A percentile compares a stretch with the other conserved stretches of the same genome.
Conservation (phyloP, 2,888 invertebrate species). For the Hydriomena furcata region DNA sequence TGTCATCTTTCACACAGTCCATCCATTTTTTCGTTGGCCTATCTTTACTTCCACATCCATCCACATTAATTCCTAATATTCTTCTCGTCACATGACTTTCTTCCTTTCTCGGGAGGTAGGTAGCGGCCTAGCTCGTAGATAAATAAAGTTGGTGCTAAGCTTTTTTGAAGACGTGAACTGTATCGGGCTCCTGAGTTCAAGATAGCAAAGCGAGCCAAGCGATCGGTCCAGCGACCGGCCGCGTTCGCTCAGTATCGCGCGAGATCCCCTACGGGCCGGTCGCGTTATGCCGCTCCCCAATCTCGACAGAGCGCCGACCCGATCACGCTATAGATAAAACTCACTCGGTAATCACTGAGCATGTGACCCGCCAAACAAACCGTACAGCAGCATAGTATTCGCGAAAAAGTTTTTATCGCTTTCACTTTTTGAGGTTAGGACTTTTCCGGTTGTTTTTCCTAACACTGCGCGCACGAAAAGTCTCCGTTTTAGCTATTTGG, state of each 20-base stretch:
- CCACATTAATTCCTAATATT: too few relatives aligned
- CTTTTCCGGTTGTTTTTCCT: slow-evolving; percentile 61
- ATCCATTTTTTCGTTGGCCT: too few relatives aligned
- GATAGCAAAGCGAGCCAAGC: slow-evolving; percentile 62
- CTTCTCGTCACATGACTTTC: too few relatives aligned
- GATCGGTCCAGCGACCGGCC: slow-evolving; percentile 24
- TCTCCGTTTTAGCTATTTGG: slow-evolving; percentile 59
- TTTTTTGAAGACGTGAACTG: slow-evolving; percentile 60
- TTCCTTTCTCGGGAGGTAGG: too few relatives aligned
- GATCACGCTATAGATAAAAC: slow-evolving; percentile 66
- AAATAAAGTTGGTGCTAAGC: slow-evolving; percentile 32
- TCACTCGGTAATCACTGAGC: slow-evolving; percentile 57
- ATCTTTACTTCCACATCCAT: too few relatives aligned
- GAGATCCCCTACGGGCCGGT: slow-evolving; percentile 60
- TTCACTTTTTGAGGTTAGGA: slow-evolving; percentile 60
- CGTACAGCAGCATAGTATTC: slow-evolving; percentile 45
- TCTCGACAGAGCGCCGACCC: slow-evolving; percentile 49
- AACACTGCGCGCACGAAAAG: slow-evolving; percentile 48
- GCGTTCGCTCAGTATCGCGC: slow-evolving; percentile 66
- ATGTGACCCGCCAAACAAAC: slow-evolving; percentile 60
- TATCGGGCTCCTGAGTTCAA: slow-evolving; percentile 54
- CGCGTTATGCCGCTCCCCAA: slow-evolving; percentile 56
- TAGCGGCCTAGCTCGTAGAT: too few relatives aligned
- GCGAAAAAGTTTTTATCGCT: slow-evolving; percentile 38
- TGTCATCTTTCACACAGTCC: too few relatives aligned